These are phyloP conservation scores for Engystomops pustulosus DNA, from an alignment of 2,113 vertebrate genomes.

Conservation along the genomic window DNA sequence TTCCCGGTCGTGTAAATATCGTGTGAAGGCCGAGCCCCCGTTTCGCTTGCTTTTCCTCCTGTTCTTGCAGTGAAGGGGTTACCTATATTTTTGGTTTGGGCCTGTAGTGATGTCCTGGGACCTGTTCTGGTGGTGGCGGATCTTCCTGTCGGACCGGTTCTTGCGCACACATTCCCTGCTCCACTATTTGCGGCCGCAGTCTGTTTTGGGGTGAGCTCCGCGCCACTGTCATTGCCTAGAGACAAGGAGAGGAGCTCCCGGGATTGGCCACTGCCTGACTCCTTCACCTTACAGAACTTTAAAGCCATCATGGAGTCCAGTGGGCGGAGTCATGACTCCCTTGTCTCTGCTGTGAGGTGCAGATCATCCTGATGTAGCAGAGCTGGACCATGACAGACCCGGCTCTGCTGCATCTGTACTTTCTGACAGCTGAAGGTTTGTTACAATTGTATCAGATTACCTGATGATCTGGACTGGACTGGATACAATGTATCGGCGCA, in stretches of 20 bases:
- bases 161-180: neutral
- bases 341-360: neutral
- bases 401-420: neutral
- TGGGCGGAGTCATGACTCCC: neutral
- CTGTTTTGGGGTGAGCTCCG: neutral
- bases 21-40: neutral
- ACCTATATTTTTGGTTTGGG: neutral
- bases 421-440: neutral
- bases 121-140: too few relatives aligned
- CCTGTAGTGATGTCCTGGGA: neutral
- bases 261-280: neutral
- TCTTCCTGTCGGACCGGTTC: neutral
- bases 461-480: too few relatives aligned
- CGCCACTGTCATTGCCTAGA: neutral
- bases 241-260: constrained; percentile 3
- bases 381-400: neutral
- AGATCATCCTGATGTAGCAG: neutral
- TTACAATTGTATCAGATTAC: too few relatives aligned
- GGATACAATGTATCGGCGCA: too few relatives aligned
- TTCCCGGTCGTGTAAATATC: constrained; percentile 44
- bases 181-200: neutral
- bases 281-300: constrained; percentile 17
- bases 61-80: constrained; percentile 3
- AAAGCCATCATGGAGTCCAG: constrained; percentile 40
- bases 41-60: neutral